phyloP scores from a whole-genome alignment of 2,888 invertebrate species.

The Tridacna crocea region DNA sequence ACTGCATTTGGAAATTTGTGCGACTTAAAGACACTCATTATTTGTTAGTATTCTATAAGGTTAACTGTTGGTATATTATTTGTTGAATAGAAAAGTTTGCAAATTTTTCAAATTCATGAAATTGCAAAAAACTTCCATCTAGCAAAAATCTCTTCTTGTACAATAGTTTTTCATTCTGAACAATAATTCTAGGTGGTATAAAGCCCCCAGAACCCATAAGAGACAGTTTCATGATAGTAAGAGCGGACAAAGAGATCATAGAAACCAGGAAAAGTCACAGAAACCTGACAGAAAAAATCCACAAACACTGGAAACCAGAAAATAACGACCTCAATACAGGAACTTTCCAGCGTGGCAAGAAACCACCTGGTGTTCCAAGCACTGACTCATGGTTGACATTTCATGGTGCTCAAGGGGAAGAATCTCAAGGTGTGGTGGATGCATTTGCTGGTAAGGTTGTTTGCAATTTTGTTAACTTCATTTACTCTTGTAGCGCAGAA shows the following conservation, averaged over 20 bases:
- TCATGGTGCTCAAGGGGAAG: slow-evolving; percentile 72
- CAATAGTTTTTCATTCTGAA: too few relatives aligned
- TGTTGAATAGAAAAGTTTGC: too few relatives aligned
- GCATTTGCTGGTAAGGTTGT: slow-evolving; percentile 77
- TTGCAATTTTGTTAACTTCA: slow-evolving; percentile 14
- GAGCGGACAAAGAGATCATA: slow-evolving; percentile 65
- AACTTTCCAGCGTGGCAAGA: slow-evolving; percentile 75
- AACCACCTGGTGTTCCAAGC: slow-evolving; percentile 67
- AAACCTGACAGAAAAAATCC: slow-evolving; percentile 70
- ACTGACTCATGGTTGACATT: slow-evolving; percentile 79
- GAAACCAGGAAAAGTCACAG: slow-evolving; percentile 64
- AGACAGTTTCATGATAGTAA: slow-evolving; percentile 65
- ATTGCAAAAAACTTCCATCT: too few relatives aligned
- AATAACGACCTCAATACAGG: slow-evolving; percentile 74
- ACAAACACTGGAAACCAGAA: slow-evolving; percentile 74
- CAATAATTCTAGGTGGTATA: slow-evolving; percentile 42
- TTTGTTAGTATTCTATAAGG: too few relatives aligned
- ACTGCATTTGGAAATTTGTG: too few relatives aligned
- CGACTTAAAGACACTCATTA: too few relatives aligned
- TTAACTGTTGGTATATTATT: too few relatives aligned
- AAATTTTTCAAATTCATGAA: too few relatives aligned
- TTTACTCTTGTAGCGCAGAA: too few relatives aligned
- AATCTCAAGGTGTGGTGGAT: slow-evolving; percentile 74
- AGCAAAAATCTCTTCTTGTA: too few relatives aligned
- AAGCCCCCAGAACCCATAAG: slow-evolving; percentile 44